Percentiles rank a stretch among this genome's conserved stretches.
Evolutionary conservation across 2,888 invertebrate genomes (phyloP).

Genomic region (Patella ulyssiponensis): DNA sequence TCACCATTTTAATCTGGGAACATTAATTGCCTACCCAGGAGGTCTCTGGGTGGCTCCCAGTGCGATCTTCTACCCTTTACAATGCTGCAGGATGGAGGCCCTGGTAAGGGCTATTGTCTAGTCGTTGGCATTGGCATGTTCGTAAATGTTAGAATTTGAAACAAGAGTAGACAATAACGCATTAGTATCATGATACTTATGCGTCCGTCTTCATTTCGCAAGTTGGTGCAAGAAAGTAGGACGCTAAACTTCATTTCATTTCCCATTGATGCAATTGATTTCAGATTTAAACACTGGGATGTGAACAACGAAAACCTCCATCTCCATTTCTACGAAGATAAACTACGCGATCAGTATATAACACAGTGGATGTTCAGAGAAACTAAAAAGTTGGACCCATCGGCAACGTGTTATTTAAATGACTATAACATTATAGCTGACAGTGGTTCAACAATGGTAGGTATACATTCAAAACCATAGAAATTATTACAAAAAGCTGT

Average conservation of each 20-base stretch:
- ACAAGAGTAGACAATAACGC: too few species aligned
- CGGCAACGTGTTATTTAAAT: slow-evolving; percentile 46
- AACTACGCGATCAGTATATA: slow-evolving; percentile 38
- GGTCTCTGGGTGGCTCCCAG: too few species aligned
- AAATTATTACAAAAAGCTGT: too few species aligned
- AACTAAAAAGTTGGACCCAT: slow-evolving; percentile 38
- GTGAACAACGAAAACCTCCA: slow-evolving; percentile 55
- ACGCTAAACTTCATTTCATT: background rate
- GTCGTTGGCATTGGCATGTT: too few species aligned
- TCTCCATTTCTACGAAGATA: slow-evolving; percentile 46
- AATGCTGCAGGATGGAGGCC: too few species aligned
- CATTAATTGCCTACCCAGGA: too few species aligned
- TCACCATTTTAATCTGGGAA: too few species aligned
- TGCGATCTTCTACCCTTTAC: too few species aligned
- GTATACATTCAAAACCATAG: background rate
- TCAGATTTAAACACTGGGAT: slow-evolving; percentile 53
- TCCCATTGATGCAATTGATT: background rate
- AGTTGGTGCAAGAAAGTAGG: background rate
- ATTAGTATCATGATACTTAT: too few species aligned
- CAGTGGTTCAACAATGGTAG: slow-evolving; percentile 1
- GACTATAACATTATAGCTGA: slow-evolving; percentile 41
- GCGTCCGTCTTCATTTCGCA: background rate
- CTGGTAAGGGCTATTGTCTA: too few species aligned
- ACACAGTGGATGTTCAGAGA: slow-evolving; percentile 47
- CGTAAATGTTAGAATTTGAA: too few species aligned